These are phyloP conservation scores for Struthidea cinerea DNA, from an alignment of 2,113 vertebrate genomes.

Conservation along the genomic window DNA sequence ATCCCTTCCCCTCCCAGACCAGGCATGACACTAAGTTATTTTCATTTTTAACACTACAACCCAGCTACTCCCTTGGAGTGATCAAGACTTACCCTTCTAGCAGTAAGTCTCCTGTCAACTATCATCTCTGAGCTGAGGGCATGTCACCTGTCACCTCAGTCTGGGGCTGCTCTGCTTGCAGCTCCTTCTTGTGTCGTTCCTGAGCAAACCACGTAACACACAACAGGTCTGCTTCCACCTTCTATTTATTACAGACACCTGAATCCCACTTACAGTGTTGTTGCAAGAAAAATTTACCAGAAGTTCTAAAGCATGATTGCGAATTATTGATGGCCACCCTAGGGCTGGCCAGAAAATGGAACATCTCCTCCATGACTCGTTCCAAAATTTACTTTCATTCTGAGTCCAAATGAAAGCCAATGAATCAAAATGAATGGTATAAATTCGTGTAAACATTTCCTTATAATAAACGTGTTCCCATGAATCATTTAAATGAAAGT, in stretches of 20 bases:
- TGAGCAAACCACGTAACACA: neutral
- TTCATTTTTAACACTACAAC: neutral
- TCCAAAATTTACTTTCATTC: neutral
- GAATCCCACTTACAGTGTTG: neutral
- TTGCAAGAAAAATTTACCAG: neutral
- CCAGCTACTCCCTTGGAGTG: neutral
- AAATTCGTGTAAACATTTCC: neutral
- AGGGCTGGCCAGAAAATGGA: neutral
- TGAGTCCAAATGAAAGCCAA: neutral
- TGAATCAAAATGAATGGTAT: neutral
- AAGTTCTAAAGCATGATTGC: neutral
- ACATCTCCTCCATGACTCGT: neutral
- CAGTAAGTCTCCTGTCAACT: neutral
- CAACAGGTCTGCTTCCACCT: neutral
- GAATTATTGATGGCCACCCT: neutral
- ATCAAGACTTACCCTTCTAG: neutral
- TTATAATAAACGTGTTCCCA: neutral
- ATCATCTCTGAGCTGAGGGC: neutral
- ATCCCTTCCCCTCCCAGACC: neutral
- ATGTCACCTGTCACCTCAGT: neutral
- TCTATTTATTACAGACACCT: neutral
- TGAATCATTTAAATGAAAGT: slow-evolving; percentile 2
- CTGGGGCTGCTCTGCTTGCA: neutral
- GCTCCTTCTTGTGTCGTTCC: rapidly evolving
- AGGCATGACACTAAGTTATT: neutral